Evolutionary conservation across 2,113 vertebrate species (phyloP).

Genomic region (Lutjanus erythropterus): DNA sequence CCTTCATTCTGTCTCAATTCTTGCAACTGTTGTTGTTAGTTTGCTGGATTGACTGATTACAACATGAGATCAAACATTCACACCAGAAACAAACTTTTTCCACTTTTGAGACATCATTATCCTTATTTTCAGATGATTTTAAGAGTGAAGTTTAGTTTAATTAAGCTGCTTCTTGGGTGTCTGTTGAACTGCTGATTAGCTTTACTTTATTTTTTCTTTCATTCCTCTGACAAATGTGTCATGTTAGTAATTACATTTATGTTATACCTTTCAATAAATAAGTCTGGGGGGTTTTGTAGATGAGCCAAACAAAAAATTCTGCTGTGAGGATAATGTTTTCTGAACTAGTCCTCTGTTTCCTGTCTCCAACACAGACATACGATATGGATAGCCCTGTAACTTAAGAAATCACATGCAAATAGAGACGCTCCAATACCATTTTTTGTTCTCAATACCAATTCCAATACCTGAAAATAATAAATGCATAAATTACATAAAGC

Average conservation of each 20-base stretch:
- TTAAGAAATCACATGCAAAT: too few species aligned
- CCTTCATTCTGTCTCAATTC: background rate
- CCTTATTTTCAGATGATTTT: conserved; percentile 1
- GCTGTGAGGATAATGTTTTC: background rate
- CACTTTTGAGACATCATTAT: conserved; percentile 7
- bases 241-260: background rate
- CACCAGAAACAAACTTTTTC: conserved; percentile 10
- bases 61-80: conserved; percentile 2
- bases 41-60: conserved; percentile 29
- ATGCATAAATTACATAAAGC: too few species aligned
- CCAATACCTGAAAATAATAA: too few species aligned
- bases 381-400: too few species aligned
- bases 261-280: background rate
- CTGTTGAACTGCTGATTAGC: background rate
- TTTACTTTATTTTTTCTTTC: too few species aligned
- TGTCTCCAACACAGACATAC: background rate
- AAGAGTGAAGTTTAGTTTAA: background rate
- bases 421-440: too few species aligned
- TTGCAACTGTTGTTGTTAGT: conserved; percentile 15
- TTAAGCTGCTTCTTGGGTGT: background rate
- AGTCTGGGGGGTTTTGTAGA: background rate
- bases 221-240: background rate
- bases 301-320: background rate
- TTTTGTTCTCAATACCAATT: too few species aligned
- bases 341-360: background rate